Base-by-base conservation (phyloP, 35 echinoderm and acorn worm species). In the Eucidaris tribuloides region DNA sequence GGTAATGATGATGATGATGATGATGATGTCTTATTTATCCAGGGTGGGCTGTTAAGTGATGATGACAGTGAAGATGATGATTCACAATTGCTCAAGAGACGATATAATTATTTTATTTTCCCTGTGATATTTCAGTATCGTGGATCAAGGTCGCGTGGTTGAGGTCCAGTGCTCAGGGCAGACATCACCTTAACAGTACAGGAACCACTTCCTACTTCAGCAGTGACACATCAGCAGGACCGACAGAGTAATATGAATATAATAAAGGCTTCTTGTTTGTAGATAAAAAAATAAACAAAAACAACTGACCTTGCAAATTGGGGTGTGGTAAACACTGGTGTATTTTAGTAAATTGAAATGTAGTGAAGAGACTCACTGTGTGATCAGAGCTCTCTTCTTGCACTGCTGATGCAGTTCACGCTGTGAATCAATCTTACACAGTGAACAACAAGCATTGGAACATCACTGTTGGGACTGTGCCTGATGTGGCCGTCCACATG, bases 131-230 rank as follows among this genome's bases (percentile, higher is more conserved):
- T 83, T 45, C 85, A 93, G 91, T n/a, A 42, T 93, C 45, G 52
- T 58, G 2, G 23, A 87, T 22, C 91, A 93, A 59, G 91, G 91
- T 23, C 65, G 91, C 45, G 28, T 20, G 15, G 79, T 93, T 30
- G 91, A 93, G 80, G 85, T 88, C 15, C 85, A 93, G 71, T 93
- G 91, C 45, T 49, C 42, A 1, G 91, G 91, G 28, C 55, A 87
- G 29, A 87, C 78, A 22, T 44, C 84, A 22, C 13, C 79, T 44
- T n/a, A 38, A 42, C 11, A 64, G 74, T 48, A 70, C 61, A 18
- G 80, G 64, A 19, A 54, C 39, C 30, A 83, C 91, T 22, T 71
- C 79, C 2, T 65, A 54, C 37, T 93, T 93, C 45, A 78, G 56
- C 40, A 32, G 35, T 0, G 46, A 58, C 15, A 79, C 91, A 23